Evolutionary conservation across 1,140 invertebrate genomes (phyloP), one percentile per base, ranked within the genome.

Genomic region (Apis cerana): DNA sequence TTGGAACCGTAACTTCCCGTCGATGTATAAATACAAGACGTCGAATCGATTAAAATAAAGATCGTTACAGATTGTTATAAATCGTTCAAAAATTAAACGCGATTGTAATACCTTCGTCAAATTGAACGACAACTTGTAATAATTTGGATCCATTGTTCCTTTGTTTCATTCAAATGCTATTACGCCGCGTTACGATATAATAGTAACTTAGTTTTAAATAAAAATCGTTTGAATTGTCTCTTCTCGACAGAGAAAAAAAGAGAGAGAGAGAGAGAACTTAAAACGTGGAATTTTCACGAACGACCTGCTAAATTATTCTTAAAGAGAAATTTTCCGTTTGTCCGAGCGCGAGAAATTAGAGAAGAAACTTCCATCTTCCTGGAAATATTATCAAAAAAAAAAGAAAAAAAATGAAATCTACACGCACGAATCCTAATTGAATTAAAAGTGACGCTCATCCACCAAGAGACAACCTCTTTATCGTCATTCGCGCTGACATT

Each of bases 401-500:
- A 75, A n/a, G 4, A 33, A 10, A 52, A 19, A n/a, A 65, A 74
- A 75, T 58, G 61, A 56, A 75, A 65, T 65, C 61, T 27, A 33
- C 21, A 5, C 23, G 8, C 23, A 23, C n/a, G 23, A 15, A 8
- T 76, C 9, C 54, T 81, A 61, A 75, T 82, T 69, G 68, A 52
- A 61, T 82, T 54, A 54, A 76, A 52, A 11, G 1, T 13, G 64
- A 61, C 64, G 19, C 23, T 76, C 70, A 21, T 12, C 33, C 33
- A 43, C 33, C 4, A 43, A 43, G 0, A 27, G 19, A 54, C 61
- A 13, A 43, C 23, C 7, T 7, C 33, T 74, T 76, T 76, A 82
- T 82, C 80, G 11, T 43, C 48, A 69, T 65, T 56, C 21, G 33
- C 79, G 43, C n/a, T 56, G 64, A 82, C 62, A 56, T 68, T 68